Evolutionary conservation across 2,797 vertebrate species (phyloP).

Genomic region (Lates japonicus): DNA sequence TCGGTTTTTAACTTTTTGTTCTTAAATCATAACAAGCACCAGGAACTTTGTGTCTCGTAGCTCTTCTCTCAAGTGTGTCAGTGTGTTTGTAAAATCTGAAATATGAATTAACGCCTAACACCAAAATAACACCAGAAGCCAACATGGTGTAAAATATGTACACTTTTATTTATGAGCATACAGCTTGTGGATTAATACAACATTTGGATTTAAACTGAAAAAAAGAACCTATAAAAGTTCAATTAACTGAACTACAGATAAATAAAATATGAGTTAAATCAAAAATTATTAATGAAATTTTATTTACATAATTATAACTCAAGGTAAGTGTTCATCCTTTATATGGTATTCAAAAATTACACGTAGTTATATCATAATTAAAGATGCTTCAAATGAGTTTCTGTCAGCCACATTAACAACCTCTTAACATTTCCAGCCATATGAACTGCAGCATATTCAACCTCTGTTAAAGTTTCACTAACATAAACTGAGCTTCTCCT

Average conservation of each 20-base stretch:
- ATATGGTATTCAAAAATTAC: constrained; percentile 36
- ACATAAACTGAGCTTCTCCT: constrained; percentile 15
- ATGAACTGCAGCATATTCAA: neutral
- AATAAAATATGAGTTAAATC: constrained; percentile 54
- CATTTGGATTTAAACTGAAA: constrained; percentile 50
- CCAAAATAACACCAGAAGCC: constrained; percentile 8
- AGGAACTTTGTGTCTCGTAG: neutral
- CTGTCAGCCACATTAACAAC: constrained; percentile 22
- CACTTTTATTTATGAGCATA: constrained; percentile 71
- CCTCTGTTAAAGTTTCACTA: constrained; percentile 16
- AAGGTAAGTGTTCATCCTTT: constrained; percentile 16
- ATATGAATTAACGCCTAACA: constrained; percentile 6
- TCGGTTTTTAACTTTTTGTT: neutral
- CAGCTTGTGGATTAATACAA: constrained; percentile 60
- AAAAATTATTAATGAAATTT: constrained; percentile 23
- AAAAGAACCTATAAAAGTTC: constrained; percentile 51
- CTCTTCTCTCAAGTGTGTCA: neutral
- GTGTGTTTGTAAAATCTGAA: neutral
- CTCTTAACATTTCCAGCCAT: neutral
- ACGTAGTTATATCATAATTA: constrained; percentile 14
- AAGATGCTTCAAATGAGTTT: constrained; percentile 13
- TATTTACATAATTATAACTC: constrained; percentile 62
- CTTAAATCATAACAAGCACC: constrained; percentile 33
- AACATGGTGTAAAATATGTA: constrained; percentile 58
- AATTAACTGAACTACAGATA: constrained; percentile 26